Evolutionary conservation across 2,888 invertebrate species (phyloP), one percentile per base, ranked within the genome.

Genomic region (Branchellion lobata): DNA sequence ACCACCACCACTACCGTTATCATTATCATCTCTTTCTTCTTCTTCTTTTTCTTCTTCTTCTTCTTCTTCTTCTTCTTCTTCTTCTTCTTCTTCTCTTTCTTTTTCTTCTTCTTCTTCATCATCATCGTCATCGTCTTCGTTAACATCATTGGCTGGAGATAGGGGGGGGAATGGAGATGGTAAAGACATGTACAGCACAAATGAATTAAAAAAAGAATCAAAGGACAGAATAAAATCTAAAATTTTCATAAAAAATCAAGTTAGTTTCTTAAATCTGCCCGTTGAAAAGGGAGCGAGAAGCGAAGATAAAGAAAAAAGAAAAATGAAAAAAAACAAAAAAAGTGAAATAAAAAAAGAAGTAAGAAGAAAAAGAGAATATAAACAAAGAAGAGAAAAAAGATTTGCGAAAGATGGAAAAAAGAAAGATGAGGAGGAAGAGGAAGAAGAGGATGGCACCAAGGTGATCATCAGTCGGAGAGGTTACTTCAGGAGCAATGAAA

Each of bases 401-500:
- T 8, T 8, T 40, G 14, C 40, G 5, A 40, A 40, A 8, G 24
- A 57, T 18, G 24, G 61, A 5, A 57, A n/a, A 5, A 57, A n/a
- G 24, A 18, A 57, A 18, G 61, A 57, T 57, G 61, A 24, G 3
- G n/a, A 24, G 61, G 3, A 14, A n/a, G n/a, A n/a, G n/a, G n/a
- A 24, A 18, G 61, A 57, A 8, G n/a, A 57, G 8, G 61, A 5
- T 18, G 24, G n/a, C 5, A n/a, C 5, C n/a, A 57, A 57, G 61
- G 24, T 57, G 61, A 57, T n/a, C 24, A 18, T 57, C 5, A 57
- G 61, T 57, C 5, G 61, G 21, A 57, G 61, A 24, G 61, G 61
- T 5, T 57, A 57, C n/a, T 57, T 57, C 61, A 57, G 61, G n/a
- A 57, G 61, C 21, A n/a, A 57, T 57, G 61, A 57, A 24, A 57